phyloP scores from a whole-genome alignment of 2,888 invertebrate species.

The Augochlorella aurata region DNA sequence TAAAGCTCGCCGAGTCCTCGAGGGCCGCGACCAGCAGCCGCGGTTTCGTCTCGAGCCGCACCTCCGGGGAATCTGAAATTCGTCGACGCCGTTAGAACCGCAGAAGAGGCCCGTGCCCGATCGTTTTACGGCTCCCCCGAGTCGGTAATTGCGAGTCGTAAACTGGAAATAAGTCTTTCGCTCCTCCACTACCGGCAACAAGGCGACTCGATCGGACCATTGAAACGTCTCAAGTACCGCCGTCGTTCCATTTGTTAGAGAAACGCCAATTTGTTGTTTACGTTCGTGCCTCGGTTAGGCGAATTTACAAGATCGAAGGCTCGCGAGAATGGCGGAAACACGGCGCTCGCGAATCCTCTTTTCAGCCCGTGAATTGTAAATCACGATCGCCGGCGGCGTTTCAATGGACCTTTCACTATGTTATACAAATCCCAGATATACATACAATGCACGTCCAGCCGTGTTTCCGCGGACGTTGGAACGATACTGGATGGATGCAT shows the following conservation, averaged over 20 bases:
- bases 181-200: not conserved
- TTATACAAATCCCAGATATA: slow-evolving; percentile 38
- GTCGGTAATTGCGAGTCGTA: slow-evolving; percentile 22
- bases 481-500: slow-evolving; percentile 91
- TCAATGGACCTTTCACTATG: slow-evolving; percentile 7
- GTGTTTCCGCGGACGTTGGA: slow-evolving; percentile 89
- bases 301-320: not conserved
- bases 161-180: not conserved
- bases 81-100: not conserved
- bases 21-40: slow-evolving; percentile 80
- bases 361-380: slow-evolving; percentile 7
- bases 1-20: slow-evolving; percentile 83
- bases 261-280: not conserved
- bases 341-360: not conserved
- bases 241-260: not conserved
- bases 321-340: not conserved
- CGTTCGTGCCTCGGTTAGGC: too few species aligned
- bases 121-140: not conserved
- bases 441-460: slow-evolving; percentile 94
- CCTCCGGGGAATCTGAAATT: slow-evolving; percentile 83
- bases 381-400: not conserved
- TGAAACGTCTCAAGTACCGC: not conserved
- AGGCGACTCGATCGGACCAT: not conserved
- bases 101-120: not conserved
- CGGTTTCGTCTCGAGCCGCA: slow-evolving; percentile 83